Evolutionary conservation across 1,140 invertebrate species (phyloP).

Genomic region (Drosophila watanabei): DNA sequence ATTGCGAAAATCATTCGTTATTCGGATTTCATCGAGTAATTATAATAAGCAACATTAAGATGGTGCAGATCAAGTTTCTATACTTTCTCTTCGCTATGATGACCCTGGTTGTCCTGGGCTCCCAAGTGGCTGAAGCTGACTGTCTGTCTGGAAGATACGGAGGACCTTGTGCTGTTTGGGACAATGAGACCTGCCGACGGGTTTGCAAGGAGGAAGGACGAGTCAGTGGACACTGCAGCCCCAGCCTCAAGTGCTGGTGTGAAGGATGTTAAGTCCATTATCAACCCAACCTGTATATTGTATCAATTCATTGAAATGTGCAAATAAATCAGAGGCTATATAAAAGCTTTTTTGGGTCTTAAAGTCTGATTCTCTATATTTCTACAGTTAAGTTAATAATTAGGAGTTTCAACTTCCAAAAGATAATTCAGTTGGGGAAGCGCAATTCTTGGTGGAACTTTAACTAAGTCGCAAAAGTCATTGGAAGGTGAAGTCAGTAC

Average conservation of each 20-base stretch:
- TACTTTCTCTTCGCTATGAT: conserved; percentile 26
- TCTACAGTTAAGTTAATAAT: background rate
- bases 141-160: conserved; percentile 21
- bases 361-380: background rate
- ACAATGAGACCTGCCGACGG: conserved; percentile 17
- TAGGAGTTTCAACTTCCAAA: background rate
- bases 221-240: conserved; percentile 22
- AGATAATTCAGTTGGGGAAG: background rate
- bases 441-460: background rate
- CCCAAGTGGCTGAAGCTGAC: conserved; percentile 23
- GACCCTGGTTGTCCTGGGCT: conserved; percentile 18
- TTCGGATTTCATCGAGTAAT: conserved; percentile 7
- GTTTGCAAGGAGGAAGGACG: conserved; percentile 29
- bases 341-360: too few relatives aligned
- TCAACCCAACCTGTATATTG: too few relatives aligned
- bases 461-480: background rate
- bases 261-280: conserved; percentile 16
- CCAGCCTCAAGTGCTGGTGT: conserved; percentile 38
- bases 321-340: background rate
- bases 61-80: conserved; percentile 26
- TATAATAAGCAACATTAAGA: background rate
- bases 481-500: background rate
- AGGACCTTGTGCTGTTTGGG: conserved; percentile 35
- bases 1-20: background rate
- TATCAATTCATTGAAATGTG: background rate